Evolutionary conservation across 92 coral and sea anemone species (phyloP).

Genomic region (Plumapathes pennacea): DNA sequence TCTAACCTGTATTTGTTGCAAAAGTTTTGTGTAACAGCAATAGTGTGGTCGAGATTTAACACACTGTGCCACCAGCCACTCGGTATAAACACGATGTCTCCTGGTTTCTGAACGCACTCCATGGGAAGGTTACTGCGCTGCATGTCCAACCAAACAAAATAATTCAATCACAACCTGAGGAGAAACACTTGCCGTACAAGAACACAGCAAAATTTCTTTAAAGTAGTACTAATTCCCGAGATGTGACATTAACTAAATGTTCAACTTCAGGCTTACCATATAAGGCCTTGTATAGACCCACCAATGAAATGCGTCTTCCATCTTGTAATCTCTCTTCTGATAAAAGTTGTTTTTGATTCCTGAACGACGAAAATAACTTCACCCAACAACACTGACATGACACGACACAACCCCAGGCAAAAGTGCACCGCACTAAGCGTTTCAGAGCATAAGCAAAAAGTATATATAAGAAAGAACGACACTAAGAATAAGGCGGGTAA

Average conservation of each 20-base stretch:
- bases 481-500: too few species aligned
- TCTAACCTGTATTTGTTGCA: slow-evolving; percentile 80
- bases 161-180: background rate
- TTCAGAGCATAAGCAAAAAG: too few species aligned
- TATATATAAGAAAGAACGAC: too few species aligned
- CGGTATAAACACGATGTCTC: slow-evolving; percentile 77
- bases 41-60: slow-evolving; percentile 73
- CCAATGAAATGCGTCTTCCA: slow-evolving; percentile 86
- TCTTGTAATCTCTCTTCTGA: slow-evolving; percentile 73
- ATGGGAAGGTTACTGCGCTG: slow-evolving; percentile 59
- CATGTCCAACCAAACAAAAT: background rate
- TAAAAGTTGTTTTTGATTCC: slow-evolving; percentile 74
- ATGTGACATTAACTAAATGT: background rate
- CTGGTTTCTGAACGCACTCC: slow-evolving; percentile 76
- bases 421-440: too few species aligned
- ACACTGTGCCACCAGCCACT: slow-evolving; percentile 91
- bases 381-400: too few species aligned
- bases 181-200: background rate
- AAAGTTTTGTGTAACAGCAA: slow-evolving; percentile 78
- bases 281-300: slow-evolving; percentile 80
- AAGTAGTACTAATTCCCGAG: too few species aligned
- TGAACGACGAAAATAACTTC: background rate
- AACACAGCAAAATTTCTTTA: too few species aligned
- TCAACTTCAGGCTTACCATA: slow-evolving; percentile 47
- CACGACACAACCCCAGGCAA: too few species aligned